Conservation (phyloP, 2,113 vertebrate genomes). For the Gila orcuttii region DNA sequence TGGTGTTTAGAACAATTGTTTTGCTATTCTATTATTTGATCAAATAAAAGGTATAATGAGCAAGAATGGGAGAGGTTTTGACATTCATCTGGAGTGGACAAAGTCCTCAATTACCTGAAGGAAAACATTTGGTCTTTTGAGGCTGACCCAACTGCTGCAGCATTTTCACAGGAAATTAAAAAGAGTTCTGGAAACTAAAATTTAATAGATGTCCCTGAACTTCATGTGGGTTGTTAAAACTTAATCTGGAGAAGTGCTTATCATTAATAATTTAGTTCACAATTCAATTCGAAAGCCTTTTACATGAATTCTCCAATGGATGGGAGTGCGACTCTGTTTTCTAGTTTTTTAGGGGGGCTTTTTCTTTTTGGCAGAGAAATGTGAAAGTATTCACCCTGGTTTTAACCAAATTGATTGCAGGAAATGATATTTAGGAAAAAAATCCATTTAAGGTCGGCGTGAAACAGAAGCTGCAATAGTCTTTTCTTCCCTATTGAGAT, state of each 20-base stretch:
- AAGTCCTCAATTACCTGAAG: not conserved
- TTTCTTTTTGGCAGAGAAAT: not conserved
- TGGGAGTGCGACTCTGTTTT: not conserved
- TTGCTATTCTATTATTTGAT: too few species aligned
- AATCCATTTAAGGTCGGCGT: too few species aligned
- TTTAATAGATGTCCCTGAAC: slow-evolving; percentile 47
- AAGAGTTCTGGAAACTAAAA: slow-evolving; percentile 15
- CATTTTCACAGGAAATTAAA: slow-evolving; percentile 5
- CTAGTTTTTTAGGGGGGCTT: not conserved
- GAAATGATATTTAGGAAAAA: not conserved
- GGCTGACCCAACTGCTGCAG: not conserved
- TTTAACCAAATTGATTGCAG: not conserved
- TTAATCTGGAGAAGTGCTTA: slow-evolving; percentile 59
- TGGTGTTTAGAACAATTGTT: too few species aligned
- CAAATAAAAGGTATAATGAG: not conserved
- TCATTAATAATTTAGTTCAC: slow-evolving; percentile 67
- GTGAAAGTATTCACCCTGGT: not conserved
- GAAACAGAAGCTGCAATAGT: too few species aligned
- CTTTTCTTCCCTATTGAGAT: too few species aligned
- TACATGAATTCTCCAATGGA: slow-evolving; percentile 55
- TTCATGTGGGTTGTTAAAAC: slow-evolving; percentile 41
- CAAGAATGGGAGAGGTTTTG: not conserved
- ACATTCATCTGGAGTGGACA: not conserved
- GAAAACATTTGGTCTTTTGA: not conserved
- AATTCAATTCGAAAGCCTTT: slow-evolving; percentile 68